These are phyloP conservation scores for Myotis findleyi DNA, from an alignment of 2,797 vertebrate genomes.

Conservation along the genomic window DNA sequence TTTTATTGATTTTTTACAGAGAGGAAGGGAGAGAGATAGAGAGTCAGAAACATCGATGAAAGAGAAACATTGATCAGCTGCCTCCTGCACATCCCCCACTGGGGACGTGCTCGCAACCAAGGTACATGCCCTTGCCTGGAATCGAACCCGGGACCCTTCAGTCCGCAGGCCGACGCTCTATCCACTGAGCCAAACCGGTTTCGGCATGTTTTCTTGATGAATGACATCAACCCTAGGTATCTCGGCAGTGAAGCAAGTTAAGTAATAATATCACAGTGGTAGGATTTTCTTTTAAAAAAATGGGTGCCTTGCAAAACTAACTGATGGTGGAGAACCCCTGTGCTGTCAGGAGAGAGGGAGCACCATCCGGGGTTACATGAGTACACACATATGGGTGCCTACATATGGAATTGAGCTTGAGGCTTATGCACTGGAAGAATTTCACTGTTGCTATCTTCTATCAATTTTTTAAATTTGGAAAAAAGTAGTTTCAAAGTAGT, in stretches of 20 bases:
- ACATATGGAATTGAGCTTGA: accelerated
- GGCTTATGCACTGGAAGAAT: background rate
- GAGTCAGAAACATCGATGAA: no score
- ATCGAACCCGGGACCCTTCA: no score
- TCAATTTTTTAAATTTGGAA: background rate
- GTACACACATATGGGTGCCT: accelerated
- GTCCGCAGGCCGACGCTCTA: no score
- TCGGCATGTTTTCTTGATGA: background rate
- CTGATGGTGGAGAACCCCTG: background rate
- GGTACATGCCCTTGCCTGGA: no score
- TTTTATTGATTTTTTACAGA: no score
- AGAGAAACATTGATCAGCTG: no score
- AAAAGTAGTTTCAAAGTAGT: background rate
- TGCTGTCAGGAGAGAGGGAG: background rate
- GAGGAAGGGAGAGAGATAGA: no score
- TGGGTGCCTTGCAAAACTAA: background rate
- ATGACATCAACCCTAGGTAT: no score
- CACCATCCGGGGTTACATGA: background rate
- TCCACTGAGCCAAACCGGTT: no score
- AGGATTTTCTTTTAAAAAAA: background rate
- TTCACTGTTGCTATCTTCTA: background rate
- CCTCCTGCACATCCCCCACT: no score
- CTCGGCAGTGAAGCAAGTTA: background rate
- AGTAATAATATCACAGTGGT: no score
- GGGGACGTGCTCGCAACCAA: no score